These are phyloP conservation scores for Melitaea cinxia DNA, from an alignment of 1,140 invertebrate species.

Conservation along the genomic window DNA sequence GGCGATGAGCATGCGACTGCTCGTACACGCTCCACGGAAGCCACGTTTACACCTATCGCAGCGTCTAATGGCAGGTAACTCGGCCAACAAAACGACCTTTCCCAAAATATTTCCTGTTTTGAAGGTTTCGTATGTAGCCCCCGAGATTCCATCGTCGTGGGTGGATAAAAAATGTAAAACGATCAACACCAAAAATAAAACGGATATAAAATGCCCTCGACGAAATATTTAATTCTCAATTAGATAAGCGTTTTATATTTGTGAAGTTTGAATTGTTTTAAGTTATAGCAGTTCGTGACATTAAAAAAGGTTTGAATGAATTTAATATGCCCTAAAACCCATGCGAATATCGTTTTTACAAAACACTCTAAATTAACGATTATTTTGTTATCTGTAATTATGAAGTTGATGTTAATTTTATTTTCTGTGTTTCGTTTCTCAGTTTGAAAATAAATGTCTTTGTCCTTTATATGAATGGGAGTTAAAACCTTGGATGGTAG, in stretches of 20 bases:
- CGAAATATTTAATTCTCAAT: conserved; percentile 80
- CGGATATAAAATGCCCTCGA: conserved; percentile 75
- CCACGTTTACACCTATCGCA: conserved; percentile 76
- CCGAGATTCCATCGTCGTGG: conserved; percentile 69
- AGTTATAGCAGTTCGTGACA: conserved; percentile 67
- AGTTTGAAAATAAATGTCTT: conserved; percentile 79
- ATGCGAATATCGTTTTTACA: conserved; percentile 50
- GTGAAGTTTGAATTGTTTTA: conserved; percentile 71
- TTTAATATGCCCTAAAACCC: conserved; percentile 42
- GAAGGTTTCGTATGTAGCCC: conserved; percentile 63
- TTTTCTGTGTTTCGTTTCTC: conserved; percentile 63
- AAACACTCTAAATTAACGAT: conserved; percentile 42
- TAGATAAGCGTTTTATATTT: conserved; percentile 79
- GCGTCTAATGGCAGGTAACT: conserved; percentile 78
- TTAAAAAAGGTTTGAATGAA: conserved; percentile 55
- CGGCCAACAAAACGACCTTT: conserved; percentile 75
- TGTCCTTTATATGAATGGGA: conserved; percentile 71
- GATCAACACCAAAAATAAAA: conserved; percentile 71
- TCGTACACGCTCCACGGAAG: conserved; percentile 67
- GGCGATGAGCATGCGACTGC: conserved; percentile 55
- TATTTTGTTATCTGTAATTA: conserved; percentile 55
- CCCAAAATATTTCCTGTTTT: conserved; percentile 77
- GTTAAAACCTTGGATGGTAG: conserved; percentile 61
- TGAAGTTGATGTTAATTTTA: conserved; percentile 53
- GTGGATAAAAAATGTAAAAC: conserved; percentile 77